phyloP scores from a whole-genome alignment of 2,113 vertebrate genomes.

The Cynocephalus volans region DNA sequence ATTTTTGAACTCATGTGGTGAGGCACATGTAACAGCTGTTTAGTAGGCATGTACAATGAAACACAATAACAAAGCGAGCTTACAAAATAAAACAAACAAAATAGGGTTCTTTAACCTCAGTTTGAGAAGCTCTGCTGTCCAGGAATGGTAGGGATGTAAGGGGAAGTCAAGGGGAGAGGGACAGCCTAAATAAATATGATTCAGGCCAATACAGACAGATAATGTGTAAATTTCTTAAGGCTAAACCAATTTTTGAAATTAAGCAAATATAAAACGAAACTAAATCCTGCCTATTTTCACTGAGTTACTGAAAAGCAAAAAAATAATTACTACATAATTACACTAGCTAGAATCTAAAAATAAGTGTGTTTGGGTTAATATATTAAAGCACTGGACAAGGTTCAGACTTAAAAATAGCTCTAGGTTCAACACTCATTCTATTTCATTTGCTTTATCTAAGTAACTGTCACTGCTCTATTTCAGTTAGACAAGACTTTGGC shows the following conservation, averaged over 20 bases:
- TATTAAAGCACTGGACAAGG: neutral
- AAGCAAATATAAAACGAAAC: conserved; percentile 32
- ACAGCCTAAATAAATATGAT: neutral
- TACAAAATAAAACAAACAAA: neutral
- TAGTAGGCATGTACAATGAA: neutral
- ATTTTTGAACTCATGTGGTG: neutral
- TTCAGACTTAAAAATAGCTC: conserved; percentile 51
- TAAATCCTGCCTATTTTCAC: neutral
- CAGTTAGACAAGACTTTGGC: neutral
- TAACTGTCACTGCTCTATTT: neutral
- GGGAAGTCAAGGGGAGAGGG: neutral
- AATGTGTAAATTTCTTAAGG: neutral
- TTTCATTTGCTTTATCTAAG: neutral
- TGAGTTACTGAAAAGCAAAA: conserved; percentile 12
- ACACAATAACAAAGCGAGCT: neutral
- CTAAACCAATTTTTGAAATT: neutral
- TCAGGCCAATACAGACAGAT: neutral
- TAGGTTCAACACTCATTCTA: neutral
- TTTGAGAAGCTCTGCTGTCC: neutral
- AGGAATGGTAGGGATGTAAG: neutral
- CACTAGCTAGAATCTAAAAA: neutral
- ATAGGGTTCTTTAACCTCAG: neutral
- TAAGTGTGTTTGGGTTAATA: neutral
- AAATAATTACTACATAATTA: neutral
- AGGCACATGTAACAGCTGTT: neutral